Percentiles rank a stretch among this genome's conserved stretches.
phyloP scores from a whole-genome alignment of 2,113 vertebrate genomes.

The Menura novaehollandiae region DNA sequence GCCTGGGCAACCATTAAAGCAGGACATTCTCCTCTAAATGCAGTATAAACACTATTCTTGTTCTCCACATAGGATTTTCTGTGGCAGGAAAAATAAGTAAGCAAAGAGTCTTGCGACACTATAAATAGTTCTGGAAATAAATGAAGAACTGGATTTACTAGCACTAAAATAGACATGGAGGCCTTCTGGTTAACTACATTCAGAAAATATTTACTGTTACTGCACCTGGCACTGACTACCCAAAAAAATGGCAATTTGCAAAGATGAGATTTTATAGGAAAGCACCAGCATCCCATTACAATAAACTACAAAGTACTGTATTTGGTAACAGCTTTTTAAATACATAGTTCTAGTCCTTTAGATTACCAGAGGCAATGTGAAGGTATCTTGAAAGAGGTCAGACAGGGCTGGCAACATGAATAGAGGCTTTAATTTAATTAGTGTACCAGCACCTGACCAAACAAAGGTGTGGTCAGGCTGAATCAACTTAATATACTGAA shows the following conservation, averaged over 20 bases:
- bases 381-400: neutral
- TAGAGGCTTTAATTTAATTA: constrained; percentile 49
- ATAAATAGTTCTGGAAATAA: constrained; percentile 28
- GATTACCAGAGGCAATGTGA: neutral
- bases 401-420: constrained; percentile 19
- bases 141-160: neutral
- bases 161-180: constrained; percentile 4
- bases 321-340: constrained; percentile 2
- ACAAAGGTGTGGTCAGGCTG: constrained; percentile 55
- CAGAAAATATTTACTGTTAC: neutral
- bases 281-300: neutral
- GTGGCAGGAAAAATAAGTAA: neutral
- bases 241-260: neutral
- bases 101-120: neutral
- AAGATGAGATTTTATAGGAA: neutral
- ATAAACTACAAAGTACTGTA: constrained; percentile 5
- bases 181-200: neutral
- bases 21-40: neutral
- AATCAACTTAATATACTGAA: constrained; percentile 35
- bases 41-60: neutral
- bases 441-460: constrained; percentile 59
- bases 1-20: neutral
- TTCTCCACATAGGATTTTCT: neutral
- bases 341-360: neutral
- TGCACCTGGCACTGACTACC: neutral